phyloP scores from a whole-genome alignment of 2,888 invertebrate genomes.

The Andrena dorsata region DNA sequence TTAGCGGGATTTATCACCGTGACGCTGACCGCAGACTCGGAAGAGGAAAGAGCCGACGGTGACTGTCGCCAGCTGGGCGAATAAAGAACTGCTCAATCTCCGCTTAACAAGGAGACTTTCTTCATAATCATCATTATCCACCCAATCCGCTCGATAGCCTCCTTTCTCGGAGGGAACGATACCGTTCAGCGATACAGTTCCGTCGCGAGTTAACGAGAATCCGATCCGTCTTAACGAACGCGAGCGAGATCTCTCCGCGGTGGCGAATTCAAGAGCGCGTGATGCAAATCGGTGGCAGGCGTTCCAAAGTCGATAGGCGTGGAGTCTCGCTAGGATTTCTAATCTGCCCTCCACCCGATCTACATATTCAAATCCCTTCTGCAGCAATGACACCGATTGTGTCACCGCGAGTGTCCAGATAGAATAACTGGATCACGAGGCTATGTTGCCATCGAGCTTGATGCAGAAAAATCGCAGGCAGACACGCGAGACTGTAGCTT shows the following conservation, averaged over 20 bases:
- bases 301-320: constrained; percentile 45
- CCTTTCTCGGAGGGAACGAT: background rate
- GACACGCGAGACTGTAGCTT: background rate
- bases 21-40: constrained; percentile 13
- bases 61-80: background rate
- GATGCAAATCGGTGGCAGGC: constrained; percentile 35
- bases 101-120: background rate
- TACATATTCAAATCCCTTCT: constrained; percentile 55
- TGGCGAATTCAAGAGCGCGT: constrained; percentile 18
- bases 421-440: background rate
- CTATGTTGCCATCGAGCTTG: background rate
- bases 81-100: background rate
- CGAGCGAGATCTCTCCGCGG: background rate
- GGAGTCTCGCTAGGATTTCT: constrained; percentile 23
- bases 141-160: background rate
- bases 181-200: background rate
- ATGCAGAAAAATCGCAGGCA: background rate
- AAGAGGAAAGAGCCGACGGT: constrained; percentile 20
- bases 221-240: constrained; percentile 1
- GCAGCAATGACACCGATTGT: constrained; percentile 39
- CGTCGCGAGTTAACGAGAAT: background rate
- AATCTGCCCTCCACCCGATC: constrained; percentile 36
- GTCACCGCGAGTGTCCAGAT: constrained; percentile 6
- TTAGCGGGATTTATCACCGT: constrained; percentile 54
- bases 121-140: background rate